Evolutionary conservation across 2,888 invertebrate species (phyloP).

Genomic region (Ochropleura plecta): DNA sequence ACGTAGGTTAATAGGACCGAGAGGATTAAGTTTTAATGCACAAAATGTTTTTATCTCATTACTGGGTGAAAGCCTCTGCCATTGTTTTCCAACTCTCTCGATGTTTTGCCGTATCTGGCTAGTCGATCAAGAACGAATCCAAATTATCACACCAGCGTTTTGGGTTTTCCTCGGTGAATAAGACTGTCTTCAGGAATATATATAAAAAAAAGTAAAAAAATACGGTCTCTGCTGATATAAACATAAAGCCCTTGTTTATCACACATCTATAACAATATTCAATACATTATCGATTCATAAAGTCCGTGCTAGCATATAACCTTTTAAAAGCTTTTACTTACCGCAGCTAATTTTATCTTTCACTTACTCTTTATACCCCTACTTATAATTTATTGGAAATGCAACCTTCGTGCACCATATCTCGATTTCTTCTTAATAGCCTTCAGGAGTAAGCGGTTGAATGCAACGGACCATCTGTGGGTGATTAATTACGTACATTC

Average conservation of each 20-base stretch:
- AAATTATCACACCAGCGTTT: too few species aligned
- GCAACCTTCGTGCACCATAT: conserved; percentile 1
- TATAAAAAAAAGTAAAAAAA: neutral
- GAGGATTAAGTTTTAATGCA: too few species aligned
- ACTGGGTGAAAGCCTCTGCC: too few species aligned
- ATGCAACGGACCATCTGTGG: neutral
- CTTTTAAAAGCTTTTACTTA: conserved; percentile 21
- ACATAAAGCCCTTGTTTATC: neutral
- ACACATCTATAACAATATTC: conserved; percentile 5
- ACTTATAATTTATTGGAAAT: neutral
- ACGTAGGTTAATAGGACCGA: too few species aligned
- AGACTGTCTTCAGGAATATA: too few species aligned
- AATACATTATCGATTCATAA: conserved; percentile 25
- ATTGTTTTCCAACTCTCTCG: too few species aligned
- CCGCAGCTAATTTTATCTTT: conserved; percentile 15
- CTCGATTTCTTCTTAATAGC: neutral
- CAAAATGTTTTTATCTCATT: too few species aligned
- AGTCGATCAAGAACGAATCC: too few species aligned
- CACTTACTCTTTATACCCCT: neutral
- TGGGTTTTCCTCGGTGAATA: too few species aligned
- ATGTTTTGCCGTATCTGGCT: too few species aligned
- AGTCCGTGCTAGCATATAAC: neutral
- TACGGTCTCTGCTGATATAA: neutral
- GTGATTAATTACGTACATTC: neutral
- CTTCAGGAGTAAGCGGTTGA: neutral